These are phyloP conservation scores for Erebia epiphron DNA, from an alignment of 2,888 invertebrate species.

Conservation along the genomic window DNA sequence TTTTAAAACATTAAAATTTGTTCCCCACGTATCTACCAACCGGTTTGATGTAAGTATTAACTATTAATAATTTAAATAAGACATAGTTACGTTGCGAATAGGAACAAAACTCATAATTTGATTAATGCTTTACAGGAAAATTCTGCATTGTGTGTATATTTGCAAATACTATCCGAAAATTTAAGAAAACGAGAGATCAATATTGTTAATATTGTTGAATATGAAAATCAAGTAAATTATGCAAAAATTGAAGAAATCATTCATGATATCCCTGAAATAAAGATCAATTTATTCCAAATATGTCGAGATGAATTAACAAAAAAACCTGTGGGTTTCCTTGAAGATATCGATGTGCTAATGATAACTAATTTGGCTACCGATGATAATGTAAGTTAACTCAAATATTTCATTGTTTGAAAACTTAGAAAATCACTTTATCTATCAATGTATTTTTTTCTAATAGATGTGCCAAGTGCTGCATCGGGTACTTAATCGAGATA, in stretches of 20 bases:
- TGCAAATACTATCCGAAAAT: conserved; percentile 54
- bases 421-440: background rate
- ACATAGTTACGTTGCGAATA: background rate
- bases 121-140: conserved; percentile 43
- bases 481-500: conserved; percentile 41
- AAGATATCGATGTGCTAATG: conserved; percentile 44
- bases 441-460: background rate
- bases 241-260: conserved; percentile 36
- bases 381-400: conserved; percentile 45
- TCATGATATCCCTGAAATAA: conserved; percentile 38
- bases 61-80: too few relatives aligned
- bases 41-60: conserved; percentile 47
- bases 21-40: conserved; percentile 45
- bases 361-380: conserved; percentile 45
- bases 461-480: conserved; percentile 48
- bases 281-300: conserved; percentile 36
- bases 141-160: conserved; percentile 41
- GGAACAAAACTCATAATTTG: background rate
- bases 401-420: background rate
- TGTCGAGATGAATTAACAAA: conserved; percentile 33
- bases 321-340: conserved; percentile 29
- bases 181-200: conserved; percentile 45
- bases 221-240: conserved; percentile 31
- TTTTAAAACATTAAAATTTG: conserved; percentile 48
- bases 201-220: conserved; percentile 44